phyloP scores from a whole-genome alignment of 2,888 invertebrate genomes.

The Abrostola tripartita region DNA sequence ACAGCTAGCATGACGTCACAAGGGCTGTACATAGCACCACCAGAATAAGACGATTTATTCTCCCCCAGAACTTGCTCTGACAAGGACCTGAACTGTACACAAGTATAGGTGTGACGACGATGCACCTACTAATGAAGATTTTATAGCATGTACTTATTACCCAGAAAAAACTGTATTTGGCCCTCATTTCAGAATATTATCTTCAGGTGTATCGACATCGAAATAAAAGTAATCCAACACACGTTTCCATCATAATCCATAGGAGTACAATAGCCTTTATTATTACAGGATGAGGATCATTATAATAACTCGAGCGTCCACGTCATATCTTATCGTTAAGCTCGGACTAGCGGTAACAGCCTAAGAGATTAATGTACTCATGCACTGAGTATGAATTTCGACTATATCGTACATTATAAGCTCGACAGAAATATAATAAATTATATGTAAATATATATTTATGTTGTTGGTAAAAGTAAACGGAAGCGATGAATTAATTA shows the following conservation, averaged over 20 bases:
- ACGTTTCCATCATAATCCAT: neutral
- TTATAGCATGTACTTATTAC: too few species aligned
- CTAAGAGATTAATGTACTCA: constrained; percentile 28
- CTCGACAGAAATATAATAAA: constrained; percentile 29
- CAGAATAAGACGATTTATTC: too few species aligned
- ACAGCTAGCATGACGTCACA: too few species aligned
- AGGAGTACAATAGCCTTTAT: constrained; percentile 25
- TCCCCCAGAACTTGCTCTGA: too few species aligned
- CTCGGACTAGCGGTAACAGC: constrained; percentile 32
- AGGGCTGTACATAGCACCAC: too few species aligned
- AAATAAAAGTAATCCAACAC: neutral
- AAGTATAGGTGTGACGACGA: too few species aligned
- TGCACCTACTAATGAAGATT: too few species aligned
- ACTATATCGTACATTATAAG: constrained; percentile 4
- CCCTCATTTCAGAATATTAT: too few species aligned
- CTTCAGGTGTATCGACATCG: too few species aligned
- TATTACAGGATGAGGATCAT: constrained; percentile 45
- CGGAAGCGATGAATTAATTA: neutral
- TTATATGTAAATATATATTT: constrained; percentile 10
- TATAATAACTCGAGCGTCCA: constrained; percentile 24
- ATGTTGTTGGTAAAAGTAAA: neutral
- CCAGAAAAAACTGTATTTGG: too few species aligned
- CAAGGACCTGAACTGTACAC: too few species aligned
- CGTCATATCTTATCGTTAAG: constrained; percentile 39
- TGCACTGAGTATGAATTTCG: constrained; percentile 29